These are phyloP conservation scores for Apomyelois bistriatella DNA, from an alignment of 2,888 invertebrate species.

Conservation along the genomic window DNA sequence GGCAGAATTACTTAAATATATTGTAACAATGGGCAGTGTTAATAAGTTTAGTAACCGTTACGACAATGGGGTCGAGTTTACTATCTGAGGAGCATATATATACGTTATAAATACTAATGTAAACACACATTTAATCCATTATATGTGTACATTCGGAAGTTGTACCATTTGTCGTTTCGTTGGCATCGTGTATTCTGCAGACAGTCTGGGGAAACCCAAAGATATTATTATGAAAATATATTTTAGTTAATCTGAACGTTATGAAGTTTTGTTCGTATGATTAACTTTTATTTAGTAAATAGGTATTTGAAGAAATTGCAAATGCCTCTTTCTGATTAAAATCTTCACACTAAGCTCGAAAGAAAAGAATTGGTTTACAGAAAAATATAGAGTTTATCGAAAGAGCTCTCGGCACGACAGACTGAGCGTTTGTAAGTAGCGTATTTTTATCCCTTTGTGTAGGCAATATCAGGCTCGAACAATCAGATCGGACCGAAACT, in stretches of 20 bases:
- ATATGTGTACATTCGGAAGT: slow-evolving; percentile 7
- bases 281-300: neutral
- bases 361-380: slow-evolving; percentile 4
- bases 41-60: slow-evolving; percentile 41
- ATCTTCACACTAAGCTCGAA: neutral
- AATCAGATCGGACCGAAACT: slow-evolving; percentile 52
- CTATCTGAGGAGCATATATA: slow-evolving; percentile 19
- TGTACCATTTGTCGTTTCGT: neutral
- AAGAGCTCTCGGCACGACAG: slow-evolving; percentile 2
- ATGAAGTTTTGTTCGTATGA: neutral
- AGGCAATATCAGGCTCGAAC: slow-evolving; percentile 45
- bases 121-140: slow-evolving; percentile 5
- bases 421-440: slow-evolving; percentile 10
- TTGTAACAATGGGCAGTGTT: slow-evolving; percentile 34
- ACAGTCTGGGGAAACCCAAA: neutral
- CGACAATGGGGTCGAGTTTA: slow-evolving; percentile 26
- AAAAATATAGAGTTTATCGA: slow-evolving; percentile 10
- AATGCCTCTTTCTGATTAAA: neutral
- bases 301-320: neutral
- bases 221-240: neutral
- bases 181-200: neutral
- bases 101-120: too few relatives aligned
- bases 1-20: slow-evolving; percentile 43
- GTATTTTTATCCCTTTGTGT: slow-evolving; percentile 31
- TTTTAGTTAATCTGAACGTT: neutral